phyloP scores from a whole-genome alignment of 1,140 invertebrate genomes.

The Ceratosolen fusciceps region DNA sequence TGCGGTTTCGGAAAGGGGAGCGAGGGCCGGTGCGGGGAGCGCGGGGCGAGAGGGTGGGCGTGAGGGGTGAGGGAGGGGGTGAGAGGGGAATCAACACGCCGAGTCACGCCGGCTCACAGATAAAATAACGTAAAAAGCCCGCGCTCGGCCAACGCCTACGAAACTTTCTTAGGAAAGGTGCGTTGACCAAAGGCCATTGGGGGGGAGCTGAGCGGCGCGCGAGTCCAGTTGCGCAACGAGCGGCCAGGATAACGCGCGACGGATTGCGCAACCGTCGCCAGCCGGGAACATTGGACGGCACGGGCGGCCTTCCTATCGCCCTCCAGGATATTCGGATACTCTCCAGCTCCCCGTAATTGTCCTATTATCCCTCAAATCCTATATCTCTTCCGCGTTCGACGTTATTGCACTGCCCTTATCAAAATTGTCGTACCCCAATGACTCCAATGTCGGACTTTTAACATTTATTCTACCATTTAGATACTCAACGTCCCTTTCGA shows the following conservation, averaged over 20 bases:
- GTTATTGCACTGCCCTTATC: too few species aligned
- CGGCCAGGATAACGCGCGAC: background rate
- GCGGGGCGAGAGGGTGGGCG: too few species aligned
- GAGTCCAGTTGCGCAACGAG: background rate
- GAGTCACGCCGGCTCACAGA: slow-evolving; percentile 9
- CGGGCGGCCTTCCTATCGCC: background rate
- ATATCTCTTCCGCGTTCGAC: too few species aligned
- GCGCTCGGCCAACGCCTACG: background rate
- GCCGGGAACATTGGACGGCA: background rate
- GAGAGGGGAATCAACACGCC: background rate
- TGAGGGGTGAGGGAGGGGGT: too few species aligned
- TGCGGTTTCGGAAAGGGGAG: too few species aligned
- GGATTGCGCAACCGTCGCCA: background rate
- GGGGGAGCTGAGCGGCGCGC: background rate
- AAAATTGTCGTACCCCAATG: too few species aligned
- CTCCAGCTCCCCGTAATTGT: too few species aligned
- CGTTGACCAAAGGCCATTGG: background rate
- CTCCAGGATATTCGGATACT: background rate
- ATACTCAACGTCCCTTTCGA: too few species aligned
- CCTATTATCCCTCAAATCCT: too few species aligned
- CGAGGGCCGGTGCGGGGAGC: too few species aligned
- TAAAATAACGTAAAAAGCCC: slow-evolving; percentile 12
- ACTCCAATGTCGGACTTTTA: too few species aligned
- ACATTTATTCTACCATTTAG: too few species aligned
- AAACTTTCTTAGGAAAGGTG: slow-evolving; percentile 21